phyloP scores from a whole-genome alignment of 2,888 invertebrate genomes.

The Drosophila testacea region DNA sequence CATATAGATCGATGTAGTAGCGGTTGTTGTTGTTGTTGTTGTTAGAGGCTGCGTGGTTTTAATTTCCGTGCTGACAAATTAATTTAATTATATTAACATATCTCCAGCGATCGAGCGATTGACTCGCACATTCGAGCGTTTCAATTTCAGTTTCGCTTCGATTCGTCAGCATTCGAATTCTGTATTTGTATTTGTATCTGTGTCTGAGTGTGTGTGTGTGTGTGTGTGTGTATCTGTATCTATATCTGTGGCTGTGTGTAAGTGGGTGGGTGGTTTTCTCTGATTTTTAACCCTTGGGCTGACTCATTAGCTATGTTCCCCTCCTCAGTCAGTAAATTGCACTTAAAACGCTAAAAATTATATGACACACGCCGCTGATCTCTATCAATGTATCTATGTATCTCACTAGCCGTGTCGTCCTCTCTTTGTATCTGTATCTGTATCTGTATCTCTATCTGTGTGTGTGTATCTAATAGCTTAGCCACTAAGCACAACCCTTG shows the following conservation, averaged over 20 bases:
- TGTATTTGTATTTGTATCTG: slow-evolving; percentile 24
- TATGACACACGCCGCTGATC: slow-evolving; percentile 71
- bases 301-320: slow-evolving; percentile 65
- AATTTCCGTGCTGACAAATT: slow-evolving; percentile 81
- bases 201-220: not conserved
- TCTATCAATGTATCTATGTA: slow-evolving; percentile 33
- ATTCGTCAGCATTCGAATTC: slow-evolving; percentile 37
- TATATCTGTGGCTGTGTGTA: not conserved
- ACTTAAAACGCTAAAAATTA: slow-evolving; percentile 80
- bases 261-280: slow-evolving; percentile 36
- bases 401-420: slow-evolving; percentile 28
- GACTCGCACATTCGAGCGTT: slow-evolving; percentile 63
- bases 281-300: slow-evolving; percentile 66
- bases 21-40: slow-evolving; percentile 27
- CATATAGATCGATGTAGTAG: not conserved
- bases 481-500: slow-evolving; percentile 58
- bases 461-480: slow-evolving; percentile 66
- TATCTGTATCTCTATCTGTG: slow-evolving; percentile 18
- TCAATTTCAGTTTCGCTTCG: slow-evolving; percentile 28
- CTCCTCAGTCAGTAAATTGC: slow-evolving; percentile 57
- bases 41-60: slow-evolving; percentile 61
- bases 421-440: slow-evolving; percentile 16
- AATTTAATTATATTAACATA: slow-evolving; percentile 84
- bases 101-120: slow-evolving; percentile 74
- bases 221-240: not conserved